Conservation (phyloP, 2,113 vertebrate species). For the Rhinoptilus africanus region DNA sequence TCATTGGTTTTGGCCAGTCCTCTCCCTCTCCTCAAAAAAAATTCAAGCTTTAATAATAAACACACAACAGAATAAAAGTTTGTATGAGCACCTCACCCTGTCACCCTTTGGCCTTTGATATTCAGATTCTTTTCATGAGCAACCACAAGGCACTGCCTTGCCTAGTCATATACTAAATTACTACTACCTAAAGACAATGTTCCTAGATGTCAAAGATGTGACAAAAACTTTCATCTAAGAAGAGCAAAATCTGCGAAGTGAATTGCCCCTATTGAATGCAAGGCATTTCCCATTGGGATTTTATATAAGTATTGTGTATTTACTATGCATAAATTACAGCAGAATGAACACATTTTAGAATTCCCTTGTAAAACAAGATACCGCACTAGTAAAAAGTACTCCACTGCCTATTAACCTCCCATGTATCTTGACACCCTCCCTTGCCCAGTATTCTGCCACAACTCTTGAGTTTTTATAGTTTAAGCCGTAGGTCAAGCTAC, state of each 20-base stretch:
- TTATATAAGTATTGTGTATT: neutral
- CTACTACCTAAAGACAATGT: neutral
- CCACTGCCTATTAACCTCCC: neutral
- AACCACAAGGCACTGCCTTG: neutral
- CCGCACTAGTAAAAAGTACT: neutral
- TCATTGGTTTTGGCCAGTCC: neutral
- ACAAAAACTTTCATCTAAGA: neutral
- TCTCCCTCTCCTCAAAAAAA: neutral
- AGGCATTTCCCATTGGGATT: neutral
- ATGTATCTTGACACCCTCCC: neutral
- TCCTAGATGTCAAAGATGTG: neutral
- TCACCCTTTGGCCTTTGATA: neutral
- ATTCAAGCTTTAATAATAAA: neutral
- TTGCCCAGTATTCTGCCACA: neutral
- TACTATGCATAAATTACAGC: neutral
- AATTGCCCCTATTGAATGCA: neutral
- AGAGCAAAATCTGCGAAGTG: neutral
- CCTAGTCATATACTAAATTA: neutral
- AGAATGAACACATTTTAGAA: neutral
- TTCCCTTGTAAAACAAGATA: neutral
- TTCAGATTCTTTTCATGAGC: neutral
- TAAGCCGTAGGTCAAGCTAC: neutral
- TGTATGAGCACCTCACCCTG: neutral
- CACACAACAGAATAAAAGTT: neutral
- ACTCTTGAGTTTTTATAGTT: neutral